Evolutionary conservation across 1,140 invertebrate genomes (phyloP).

Genomic region (Drosophila yakuba): DNA sequence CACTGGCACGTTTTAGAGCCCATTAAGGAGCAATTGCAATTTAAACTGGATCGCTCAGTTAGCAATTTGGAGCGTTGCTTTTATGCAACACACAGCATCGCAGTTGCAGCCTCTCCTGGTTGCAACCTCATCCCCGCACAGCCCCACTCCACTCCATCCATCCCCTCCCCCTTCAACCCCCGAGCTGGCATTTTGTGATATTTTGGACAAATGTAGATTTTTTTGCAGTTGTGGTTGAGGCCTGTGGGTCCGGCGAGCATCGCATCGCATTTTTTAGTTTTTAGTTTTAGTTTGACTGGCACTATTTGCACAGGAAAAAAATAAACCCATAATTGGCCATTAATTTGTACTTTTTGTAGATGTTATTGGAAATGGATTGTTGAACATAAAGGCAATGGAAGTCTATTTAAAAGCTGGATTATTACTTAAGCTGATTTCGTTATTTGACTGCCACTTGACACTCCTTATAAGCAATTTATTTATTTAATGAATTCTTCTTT

Average conservation of each 20-base stretch:
- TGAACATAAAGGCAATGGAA: neutral
- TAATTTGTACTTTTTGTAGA: neutral
- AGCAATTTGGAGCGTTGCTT: slow-evolving; percentile 83
- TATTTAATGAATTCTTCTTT: too few species aligned
- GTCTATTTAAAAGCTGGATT: slow-evolving; percentile 6
- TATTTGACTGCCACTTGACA: neutral
- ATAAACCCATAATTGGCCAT: slow-evolving; percentile 17
- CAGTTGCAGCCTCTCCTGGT: slow-evolving; percentile 46
- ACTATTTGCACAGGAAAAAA: slow-evolving; percentile 29
- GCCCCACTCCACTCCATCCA: neutral
- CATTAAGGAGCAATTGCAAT: slow-evolving; percentile 85
- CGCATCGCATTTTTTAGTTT: slow-evolving; percentile 36
- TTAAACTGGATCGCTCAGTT: slow-evolving; percentile 84
- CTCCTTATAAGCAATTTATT: too few species aligned
- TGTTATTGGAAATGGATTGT: neutral
- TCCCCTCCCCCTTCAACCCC: neutral
- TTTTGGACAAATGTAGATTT: slow-evolving; percentile 83
- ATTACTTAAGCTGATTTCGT: neutral
- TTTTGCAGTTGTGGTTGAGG: slow-evolving; percentile 71
- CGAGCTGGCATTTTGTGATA: slow-evolving; percentile 50
- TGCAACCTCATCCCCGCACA: neutral
- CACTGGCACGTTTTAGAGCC: slow-evolving; percentile 82
- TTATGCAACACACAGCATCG: slow-evolving; percentile 72
- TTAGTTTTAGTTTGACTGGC: slow-evolving; percentile 28
- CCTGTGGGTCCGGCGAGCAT: slow-evolving; percentile 62